Percentiles rank a stretch among this genome's conserved stretches.
Conservation (phyloP, 2,888 invertebrate genomes). For the Aphodius sticticus region DNA sequence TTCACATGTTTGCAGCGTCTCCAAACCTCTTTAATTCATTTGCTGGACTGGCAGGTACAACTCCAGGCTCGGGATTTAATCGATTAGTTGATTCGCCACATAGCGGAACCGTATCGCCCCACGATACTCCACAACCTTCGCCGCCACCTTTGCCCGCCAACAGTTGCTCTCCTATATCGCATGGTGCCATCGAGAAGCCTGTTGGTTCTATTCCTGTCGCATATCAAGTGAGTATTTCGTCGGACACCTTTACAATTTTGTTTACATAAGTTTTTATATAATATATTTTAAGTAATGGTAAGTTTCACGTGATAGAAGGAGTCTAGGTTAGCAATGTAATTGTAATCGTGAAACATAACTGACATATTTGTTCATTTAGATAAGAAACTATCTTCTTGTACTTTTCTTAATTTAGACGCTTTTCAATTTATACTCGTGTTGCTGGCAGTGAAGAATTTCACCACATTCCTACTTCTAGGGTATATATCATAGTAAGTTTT, state of each 20-base stretch:
- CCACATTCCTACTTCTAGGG: too few relatives aligned
- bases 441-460: too few relatives aligned
- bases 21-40: constrained; percentile 59
- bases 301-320: not conserved
- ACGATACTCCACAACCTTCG: constrained; percentile 62
- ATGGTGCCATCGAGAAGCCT: constrained; percentile 51
- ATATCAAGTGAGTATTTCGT: constrained; percentile 51
- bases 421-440: too few relatives aligned
- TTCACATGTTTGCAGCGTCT: constrained; percentile 47
- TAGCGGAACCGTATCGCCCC: constrained; percentile 57
- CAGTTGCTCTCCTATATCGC: constrained; percentile 58
- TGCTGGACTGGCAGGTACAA: constrained; percentile 50
- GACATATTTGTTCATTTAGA: too few relatives aligned
- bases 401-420: too few relatives aligned
- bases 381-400: too few relatives aligned
- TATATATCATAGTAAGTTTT: too few relatives aligned
- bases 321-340: too few relatives aligned
- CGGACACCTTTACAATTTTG: not conserved
- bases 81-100: constrained; percentile 55
- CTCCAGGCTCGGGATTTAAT: constrained; percentile 45
- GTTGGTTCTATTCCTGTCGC: constrained; percentile 51
- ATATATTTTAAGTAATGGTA: not conserved
- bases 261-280: too few relatives aligned
- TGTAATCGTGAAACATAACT: too few relatives aligned
- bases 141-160: constrained; percentile 55